These are phyloP conservation scores for Blastomussa wellsi DNA, from an alignment of 92 coral and sea anemone genomes.

Conservation along the genomic window DNA sequence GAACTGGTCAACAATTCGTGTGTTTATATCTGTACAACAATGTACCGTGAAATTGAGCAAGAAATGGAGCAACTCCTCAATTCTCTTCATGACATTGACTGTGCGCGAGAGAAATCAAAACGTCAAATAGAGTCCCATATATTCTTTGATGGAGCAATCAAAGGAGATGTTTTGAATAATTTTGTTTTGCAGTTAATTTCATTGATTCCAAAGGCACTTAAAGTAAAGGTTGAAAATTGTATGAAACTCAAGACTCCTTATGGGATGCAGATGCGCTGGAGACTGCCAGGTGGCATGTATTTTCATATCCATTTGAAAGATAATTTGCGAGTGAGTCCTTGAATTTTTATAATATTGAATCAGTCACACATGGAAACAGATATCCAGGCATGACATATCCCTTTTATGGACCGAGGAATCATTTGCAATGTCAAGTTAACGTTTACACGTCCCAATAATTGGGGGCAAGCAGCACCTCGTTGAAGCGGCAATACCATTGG, in stretches of 20 bases:
- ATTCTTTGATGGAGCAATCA: slow-evolving; percentile 98
- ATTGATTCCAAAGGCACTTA: slow-evolving; percentile 75
- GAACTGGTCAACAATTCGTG: slow-evolving; percentile 74
- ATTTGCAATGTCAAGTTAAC: too few relatives aligned
- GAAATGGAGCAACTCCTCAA: slow-evolving; percentile 96
- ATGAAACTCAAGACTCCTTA: slow-evolving; percentile 89
- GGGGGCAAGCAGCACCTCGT: too few relatives aligned
- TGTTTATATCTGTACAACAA: slow-evolving; percentile 94
- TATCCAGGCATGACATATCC: too few relatives aligned
- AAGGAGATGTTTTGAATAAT: slow-evolving; percentile 84
- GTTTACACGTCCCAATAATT: too few relatives aligned
- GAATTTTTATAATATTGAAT: background rate
- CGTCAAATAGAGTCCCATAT: slow-evolving; percentile 92
- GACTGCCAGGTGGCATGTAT: slow-evolving; percentile 91
- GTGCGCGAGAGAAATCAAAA: slow-evolving; percentile 69
- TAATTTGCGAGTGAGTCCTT: slow-evolving; percentile 71
- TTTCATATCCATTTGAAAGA: slow-evolving; percentile 94
- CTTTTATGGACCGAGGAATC: too few relatives aligned
- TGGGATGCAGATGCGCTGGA: slow-evolving; percentile 96
- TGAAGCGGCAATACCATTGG: too few relatives aligned
- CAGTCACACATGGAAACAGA: too few relatives aligned
- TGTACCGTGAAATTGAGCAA: slow-evolving; percentile 93
- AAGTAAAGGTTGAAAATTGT: slow-evolving; percentile 61
- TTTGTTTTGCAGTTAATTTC: slow-evolving; percentile 89
- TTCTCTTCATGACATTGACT: slow-evolving; percentile 88